Conservation (phyloP, 2,113 vertebrate genomes). For the Lepisosteus osseus region DNA sequence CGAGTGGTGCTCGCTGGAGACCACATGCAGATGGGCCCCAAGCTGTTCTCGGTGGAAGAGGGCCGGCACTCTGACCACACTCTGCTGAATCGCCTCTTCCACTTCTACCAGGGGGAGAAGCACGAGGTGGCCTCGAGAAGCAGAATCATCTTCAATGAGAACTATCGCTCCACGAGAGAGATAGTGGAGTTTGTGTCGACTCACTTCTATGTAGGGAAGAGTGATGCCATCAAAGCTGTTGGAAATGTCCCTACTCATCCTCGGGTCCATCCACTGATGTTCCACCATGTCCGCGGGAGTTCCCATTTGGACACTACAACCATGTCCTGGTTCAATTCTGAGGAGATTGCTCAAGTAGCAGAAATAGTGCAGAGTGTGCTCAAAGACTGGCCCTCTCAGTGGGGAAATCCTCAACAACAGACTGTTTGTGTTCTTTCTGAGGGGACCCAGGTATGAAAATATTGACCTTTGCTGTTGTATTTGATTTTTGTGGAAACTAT, state of each 20-base stretch:
- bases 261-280: conserved; percentile 62
- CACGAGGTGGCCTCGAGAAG: conserved; percentile 62
- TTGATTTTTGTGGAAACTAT: no score
- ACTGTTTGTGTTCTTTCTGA: conserved; percentile 81
- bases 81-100: conserved; percentile 78
- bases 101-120: conserved; percentile 69
- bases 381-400: conserved; percentile 70
- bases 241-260: conserved; percentile 66
- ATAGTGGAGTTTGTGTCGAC: conserved; percentile 81
- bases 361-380: conserved; percentile 66
- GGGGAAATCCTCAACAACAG: conserved; percentile 60
- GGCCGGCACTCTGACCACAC: conserved; percentile 69
- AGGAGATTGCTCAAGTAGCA: conserved; percentile 63
- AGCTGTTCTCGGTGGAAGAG: conserved; percentile 67
- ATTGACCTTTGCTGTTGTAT: no score
- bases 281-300: conserved; percentile 73
- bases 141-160: conserved; percentile 81
- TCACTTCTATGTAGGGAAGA: conserved; percentile 75
- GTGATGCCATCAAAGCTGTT: conserved; percentile 68
- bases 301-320: conserved; percentile 57
- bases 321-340: conserved; percentile 74
- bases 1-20: conserved; percentile 68
- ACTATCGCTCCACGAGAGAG: conserved; percentile 78
- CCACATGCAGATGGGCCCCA: conserved; percentile 75
- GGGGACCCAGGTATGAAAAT: conserved; percentile 69